phyloP scores from a whole-genome alignment of 2,888 invertebrate genomes.

The Odontomyia ornata region DNA sequence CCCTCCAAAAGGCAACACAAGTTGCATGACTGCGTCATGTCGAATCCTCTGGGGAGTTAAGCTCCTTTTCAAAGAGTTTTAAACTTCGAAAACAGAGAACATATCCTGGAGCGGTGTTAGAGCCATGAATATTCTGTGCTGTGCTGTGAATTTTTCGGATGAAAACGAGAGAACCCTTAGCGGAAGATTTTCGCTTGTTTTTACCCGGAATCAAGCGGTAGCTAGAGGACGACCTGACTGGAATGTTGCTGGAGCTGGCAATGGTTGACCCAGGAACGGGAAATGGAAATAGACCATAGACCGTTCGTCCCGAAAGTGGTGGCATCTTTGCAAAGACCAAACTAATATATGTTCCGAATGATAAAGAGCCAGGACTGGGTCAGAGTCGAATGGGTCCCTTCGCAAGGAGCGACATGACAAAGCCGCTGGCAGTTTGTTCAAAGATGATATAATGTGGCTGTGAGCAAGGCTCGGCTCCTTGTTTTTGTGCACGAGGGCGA shows the following conservation, averaged over 20 bases:
- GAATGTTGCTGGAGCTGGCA: background rate
- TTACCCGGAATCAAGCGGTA: background rate
- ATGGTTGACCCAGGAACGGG: background rate
- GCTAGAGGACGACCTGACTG: background rate
- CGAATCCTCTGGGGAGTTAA: constrained; percentile 38
- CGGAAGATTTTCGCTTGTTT: constrained; percentile 19
- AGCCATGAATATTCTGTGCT: constrained; percentile 42
- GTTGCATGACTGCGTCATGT: constrained; percentile 31
- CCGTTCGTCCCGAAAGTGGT: background rate
- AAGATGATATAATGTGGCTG: background rate
- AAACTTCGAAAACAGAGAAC: constrained; percentile 44
- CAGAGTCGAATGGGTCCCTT: constrained; percentile 25
- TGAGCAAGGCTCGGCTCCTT: too few relatives aligned
- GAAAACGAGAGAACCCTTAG: constrained; percentile 12
- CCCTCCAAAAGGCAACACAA: constrained; percentile 31
- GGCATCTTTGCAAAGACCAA: constrained; percentile 4
- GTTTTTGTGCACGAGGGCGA: background rate
- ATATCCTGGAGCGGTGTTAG: constrained; percentile 27
- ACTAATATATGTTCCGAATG: constrained; percentile 38
- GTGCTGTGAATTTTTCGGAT: constrained; percentile 29
- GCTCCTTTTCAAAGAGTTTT: constrained; percentile 45
- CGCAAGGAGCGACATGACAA: constrained; percentile 3
- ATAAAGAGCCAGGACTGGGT: constrained; percentile 27
- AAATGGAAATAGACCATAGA: background rate
- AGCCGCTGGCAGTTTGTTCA: background rate